Base-by-base conservation (phyloP, 2,888 invertebrate genomes). In the Andrena camellia region DNA sequence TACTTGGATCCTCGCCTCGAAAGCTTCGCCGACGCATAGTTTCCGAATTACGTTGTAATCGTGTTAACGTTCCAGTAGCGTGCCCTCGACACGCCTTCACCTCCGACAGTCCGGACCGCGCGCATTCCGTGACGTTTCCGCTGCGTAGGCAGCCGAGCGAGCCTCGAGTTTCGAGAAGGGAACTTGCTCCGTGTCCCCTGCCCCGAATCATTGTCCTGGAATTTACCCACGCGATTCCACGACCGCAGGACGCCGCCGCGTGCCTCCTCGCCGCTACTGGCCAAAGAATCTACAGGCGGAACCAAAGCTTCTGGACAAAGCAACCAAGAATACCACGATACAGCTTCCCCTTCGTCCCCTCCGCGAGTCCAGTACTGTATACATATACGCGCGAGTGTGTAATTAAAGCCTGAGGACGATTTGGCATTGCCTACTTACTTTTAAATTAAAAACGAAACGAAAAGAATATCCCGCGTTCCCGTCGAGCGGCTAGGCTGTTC, bases 1-100 rank as follows among this genome's bases (percentile, higher is more conserved):
- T 72, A 57, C 79, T 87, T 77, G 74, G 81, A 78, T 78, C 83
- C 85, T 78, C 77, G 80, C 71, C 83, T 71, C 77, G 82, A 66
- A 76, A 72, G 69, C 80, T 88, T 85, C 79, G 73, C 85, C 82
- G 82, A 81, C 89, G 81, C 89, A 89, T 89, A 87, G 86, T 90
- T 90, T 89, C 86, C 88, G 88, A 89, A 89, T 90, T 87, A 85
- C 87, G 72, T 87, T 85, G 90, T 89, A 90, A 90, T 90, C 88
- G 87, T 83, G 89, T 90, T 87, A 90, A 87, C 89, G 86, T 88
- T 90, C 84, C 85, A 23, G 52, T 62, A 10, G 20, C 60, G 70
- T 66, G 64, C 64, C 7, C 26, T 26, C 35, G 35, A 57, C 57
- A 42, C 68, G 54, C 54, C 20, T 54, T 54, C 42, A 42, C 17